phyloP scores from a whole-genome alignment of 2,888 invertebrate genomes.

The Gryllus longicercus region DNA sequence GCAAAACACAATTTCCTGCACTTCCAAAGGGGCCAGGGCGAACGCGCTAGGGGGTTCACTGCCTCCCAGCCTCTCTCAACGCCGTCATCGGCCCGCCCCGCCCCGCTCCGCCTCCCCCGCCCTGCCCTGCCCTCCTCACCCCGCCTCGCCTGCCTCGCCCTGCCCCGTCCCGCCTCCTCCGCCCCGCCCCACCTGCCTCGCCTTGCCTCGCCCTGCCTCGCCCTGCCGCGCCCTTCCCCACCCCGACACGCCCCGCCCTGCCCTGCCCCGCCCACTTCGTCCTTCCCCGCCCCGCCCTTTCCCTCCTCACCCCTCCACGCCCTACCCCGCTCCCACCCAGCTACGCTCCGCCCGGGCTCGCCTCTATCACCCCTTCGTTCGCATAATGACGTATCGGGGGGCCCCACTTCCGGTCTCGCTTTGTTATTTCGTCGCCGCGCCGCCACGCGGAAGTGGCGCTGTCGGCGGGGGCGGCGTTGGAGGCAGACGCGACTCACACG shows the following conservation, averaged over 20 bases:
- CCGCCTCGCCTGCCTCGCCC: too few species aligned
- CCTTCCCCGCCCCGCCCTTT: neutral
- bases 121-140: neutral
- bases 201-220: too few species aligned
- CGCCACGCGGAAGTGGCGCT: neutral
- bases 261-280: too few species aligned
- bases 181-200: neutral
- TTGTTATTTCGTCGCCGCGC: neutral
- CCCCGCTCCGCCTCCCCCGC: neutral
- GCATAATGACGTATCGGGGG: slow-evolving; percentile 4
- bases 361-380: neutral
- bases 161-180: neutral
- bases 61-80: neutral
- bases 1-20: slow-evolving; percentile 11
- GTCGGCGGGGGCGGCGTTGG: neutral
- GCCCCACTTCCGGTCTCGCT: neutral
- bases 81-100: too few species aligned
- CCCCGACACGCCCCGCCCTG: neutral
- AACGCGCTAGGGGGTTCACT: neutral
- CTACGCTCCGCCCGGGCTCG: neutral
- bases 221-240: neutral
- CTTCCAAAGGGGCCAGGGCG: neutral
- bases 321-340: too few species aligned
- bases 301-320: neutral
- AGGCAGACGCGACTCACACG: neutral